Evolutionary conservation across 2,888 invertebrate genomes (phyloP).

Genomic region (Lottia gigantea): DNA sequence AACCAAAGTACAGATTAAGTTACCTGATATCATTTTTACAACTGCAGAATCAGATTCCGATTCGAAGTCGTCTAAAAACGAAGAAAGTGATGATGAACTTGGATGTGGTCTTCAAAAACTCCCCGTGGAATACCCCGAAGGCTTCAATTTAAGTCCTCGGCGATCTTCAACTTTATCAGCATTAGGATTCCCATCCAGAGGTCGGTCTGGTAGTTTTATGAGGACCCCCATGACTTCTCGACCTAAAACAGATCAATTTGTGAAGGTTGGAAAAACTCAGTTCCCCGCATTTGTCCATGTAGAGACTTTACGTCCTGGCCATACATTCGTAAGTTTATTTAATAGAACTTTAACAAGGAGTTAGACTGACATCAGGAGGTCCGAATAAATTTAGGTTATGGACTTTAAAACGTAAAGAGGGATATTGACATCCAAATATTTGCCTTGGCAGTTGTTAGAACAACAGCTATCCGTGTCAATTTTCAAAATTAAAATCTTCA

Average conservation of each 20-base stretch:
- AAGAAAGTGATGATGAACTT: constrained; percentile 6
- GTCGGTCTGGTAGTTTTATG: constrained; percentile 25
- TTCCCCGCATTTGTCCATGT: constrained; percentile 63
- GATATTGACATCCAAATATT: no score
- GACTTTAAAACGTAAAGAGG: no score
- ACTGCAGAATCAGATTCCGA: background rate
- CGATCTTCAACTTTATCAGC: background rate
- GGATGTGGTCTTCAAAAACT: background rate
- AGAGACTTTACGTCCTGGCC: constrained; percentile 60
- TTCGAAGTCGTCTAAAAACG: constrained; percentile 7
- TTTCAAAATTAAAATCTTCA: no score
- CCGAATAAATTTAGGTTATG: no score
- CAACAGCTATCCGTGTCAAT: no score
- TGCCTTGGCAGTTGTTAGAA: no score
- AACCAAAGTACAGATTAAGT: background rate
- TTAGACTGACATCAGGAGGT: no score
- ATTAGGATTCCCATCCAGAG: background rate
- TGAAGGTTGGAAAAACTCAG: constrained; percentile 14
- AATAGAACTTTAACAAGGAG: no score
- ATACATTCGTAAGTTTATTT: constrained; percentile 62
- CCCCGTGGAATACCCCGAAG: constrained; percentile 1
- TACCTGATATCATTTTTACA: background rate
- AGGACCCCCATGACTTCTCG: constrained; percentile 20
- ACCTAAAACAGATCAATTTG: background rate
- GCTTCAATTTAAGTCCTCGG: background rate